A percentile compares a stretch with the other conserved stretches of the same genome.
Evolutionary conservation across 2,113 vertebrate genomes (phyloP).

Genomic region (Vanacampus margaritifer): DNA sequence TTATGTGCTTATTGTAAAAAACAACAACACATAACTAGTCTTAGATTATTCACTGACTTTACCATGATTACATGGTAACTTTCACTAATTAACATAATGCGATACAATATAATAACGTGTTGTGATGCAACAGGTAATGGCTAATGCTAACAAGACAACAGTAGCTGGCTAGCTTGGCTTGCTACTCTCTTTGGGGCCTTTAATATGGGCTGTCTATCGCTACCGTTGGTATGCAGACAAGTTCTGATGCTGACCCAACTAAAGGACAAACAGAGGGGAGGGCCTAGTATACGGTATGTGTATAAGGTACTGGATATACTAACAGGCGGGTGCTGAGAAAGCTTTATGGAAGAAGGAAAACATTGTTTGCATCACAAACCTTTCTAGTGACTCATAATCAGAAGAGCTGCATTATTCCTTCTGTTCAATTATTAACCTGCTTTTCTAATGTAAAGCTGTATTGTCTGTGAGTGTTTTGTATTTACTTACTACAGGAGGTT

Average conservation of each 20-base stretch:
- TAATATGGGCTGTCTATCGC: not conserved
- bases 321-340: too few species aligned
- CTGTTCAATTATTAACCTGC: conserved; percentile 15
- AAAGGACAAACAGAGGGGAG: not conserved
- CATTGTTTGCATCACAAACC: not conserved
- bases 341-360: not conserved
- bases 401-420: conserved; percentile 25
- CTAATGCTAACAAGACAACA: too few species aligned
- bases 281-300: too few species aligned
- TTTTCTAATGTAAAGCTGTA: not conserved
- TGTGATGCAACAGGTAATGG: too few species aligned
- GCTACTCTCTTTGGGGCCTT: not conserved
- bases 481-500: not conserved
- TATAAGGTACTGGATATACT: too few species aligned
- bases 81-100: too few species aligned
- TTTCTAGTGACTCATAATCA: not conserved
- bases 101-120: too few species aligned
- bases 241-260: not conserved
- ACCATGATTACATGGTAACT: too few species aligned
- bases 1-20: too few species aligned
- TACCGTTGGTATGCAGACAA: not conserved
- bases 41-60: too few species aligned
- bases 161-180: too few species aligned
- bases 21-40: too few species aligned
- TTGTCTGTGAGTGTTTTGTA: not conserved